phyloP scores from a whole-genome alignment of 2,888 invertebrate genomes.

The Rotaria sp. region DNA sequence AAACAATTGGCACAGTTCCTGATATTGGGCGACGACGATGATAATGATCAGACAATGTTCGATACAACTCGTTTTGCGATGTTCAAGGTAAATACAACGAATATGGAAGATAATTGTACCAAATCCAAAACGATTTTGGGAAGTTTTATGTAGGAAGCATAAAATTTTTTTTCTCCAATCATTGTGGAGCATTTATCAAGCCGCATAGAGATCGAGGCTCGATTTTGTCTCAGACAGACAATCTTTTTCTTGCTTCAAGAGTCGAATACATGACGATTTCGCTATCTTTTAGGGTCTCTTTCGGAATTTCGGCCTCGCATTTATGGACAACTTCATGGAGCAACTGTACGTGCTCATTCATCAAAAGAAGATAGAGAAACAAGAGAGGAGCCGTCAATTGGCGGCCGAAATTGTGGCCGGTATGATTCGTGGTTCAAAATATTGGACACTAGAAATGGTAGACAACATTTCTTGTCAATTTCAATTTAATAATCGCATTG shows the following conservation, averaged over 20 bases:
- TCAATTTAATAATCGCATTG: background rate
- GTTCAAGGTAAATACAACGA: slow-evolving; percentile 59
- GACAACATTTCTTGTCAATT: too few species aligned
- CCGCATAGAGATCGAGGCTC: too few species aligned
- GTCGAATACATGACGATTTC: too few species aligned
- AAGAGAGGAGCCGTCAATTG: slow-evolving; percentile 72
- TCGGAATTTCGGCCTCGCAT: slow-evolving; percentile 67
- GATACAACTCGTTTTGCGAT: slow-evolving; percentile 64
- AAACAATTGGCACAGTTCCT: slow-evolving; percentile 67
- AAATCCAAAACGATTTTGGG: too few species aligned
- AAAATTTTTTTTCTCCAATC: too few species aligned
- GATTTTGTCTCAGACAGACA: too few species aligned
- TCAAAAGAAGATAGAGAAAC: slow-evolving; percentile 59
- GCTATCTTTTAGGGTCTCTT: slow-evolving; percentile 61
- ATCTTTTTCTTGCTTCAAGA: too few species aligned
- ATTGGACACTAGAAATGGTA: slow-evolving; percentile 63
- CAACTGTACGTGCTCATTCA: slow-evolving; percentile 65
- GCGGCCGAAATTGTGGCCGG: slow-evolving; percentile 73
- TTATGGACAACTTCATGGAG: slow-evolving; percentile 62
- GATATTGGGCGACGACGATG: slow-evolving; percentile 77
- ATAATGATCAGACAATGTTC: slow-evolving; percentile 66
- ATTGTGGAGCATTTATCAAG: too few species aligned
- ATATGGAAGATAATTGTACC: background rate
- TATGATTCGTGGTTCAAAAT: slow-evolving; percentile 71
- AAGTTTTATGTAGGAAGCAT: too few species aligned